Conservation (phyloP, 2,888 invertebrate genomes). For the Pollenia labialis region DNA sequence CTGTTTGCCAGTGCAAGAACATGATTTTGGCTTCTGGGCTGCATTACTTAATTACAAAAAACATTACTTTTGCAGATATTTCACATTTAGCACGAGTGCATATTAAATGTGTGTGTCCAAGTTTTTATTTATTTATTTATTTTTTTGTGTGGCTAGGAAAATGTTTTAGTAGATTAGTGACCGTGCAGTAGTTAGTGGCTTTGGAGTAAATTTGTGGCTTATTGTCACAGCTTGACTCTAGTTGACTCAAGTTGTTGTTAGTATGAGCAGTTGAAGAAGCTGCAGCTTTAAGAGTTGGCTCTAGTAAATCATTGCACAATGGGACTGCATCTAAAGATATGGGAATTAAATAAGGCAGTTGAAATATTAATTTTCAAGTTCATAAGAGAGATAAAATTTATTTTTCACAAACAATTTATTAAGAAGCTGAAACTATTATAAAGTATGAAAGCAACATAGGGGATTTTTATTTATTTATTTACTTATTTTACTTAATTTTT, state of each 20-base stretch:
- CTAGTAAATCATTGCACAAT: not conserved
- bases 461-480: no score
- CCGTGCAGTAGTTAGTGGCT: conserved; percentile 6
- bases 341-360: no score
- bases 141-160: not conserved
- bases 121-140: conserved; percentile 2
- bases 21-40: conserved; percentile 61
- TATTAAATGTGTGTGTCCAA: conserved; percentile 14
- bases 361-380: no score
- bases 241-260: conserved; percentile 56
- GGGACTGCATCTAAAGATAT: not conserved
- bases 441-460: no score
- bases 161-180: conserved; percentile 51
- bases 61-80: conserved; percentile 47
- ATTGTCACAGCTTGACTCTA: conserved; percentile 73
- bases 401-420: not conserved
- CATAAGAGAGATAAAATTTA: not conserved
- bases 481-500: no score
- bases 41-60: conserved; percentile 67
- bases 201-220: conserved; percentile 45
- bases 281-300: not conserved
- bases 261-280: conserved; percentile 38
- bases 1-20: conserved; percentile 33
- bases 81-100: conserved; percentile 37
- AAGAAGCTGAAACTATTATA: no score